Evolutionary conservation across 2,113 vertebrate genomes (phyloP), one percentile per base, ranked within the genome.

Genomic region (Melanocharis versteri): DNA sequence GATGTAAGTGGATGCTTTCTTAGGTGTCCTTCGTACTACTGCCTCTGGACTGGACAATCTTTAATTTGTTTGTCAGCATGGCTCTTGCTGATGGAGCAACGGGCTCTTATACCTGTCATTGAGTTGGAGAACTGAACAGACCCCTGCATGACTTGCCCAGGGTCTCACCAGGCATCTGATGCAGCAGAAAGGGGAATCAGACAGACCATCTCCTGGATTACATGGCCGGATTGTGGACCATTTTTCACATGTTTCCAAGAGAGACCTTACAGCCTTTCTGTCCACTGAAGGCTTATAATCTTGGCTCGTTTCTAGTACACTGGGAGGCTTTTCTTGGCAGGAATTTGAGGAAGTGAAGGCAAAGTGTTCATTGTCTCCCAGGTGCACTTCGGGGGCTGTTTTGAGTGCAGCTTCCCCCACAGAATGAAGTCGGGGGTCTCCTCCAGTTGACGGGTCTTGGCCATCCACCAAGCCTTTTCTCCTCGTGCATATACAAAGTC

Each of bases 221-320:
- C 13, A 3, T 0, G 6, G 27, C 57, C 0, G 0, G 30, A 76
- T 40, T 0, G 0, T n/a, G 66, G 33, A 57, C 23, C 20, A 11
- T 68, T 27, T 69, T 45, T 82, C 7, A 8, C 18, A 39, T 28
- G 24, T 89, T 62, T 65, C 33, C 42, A 62, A 31, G 53, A 66
- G 16, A 73, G 18, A 45, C 22, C 86, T 76, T 8, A 31, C 16
- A 65, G 40, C 40, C 37, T 48, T 91, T 82, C 44, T 93, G 47
- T 53, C 31, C 26, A 22, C 57, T 47, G 47, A 80, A 17, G 20
- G 12, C 28, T 69, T 90, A 53, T 53, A 44, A 13, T 75, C 40
- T 79, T 57, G 68, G 17, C 51, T 35, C 76, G 18, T 35, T 80
- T 70, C 37, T 61, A 26, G 26, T 57, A 20, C 4, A 7, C 16